These are phyloP conservation scores for Strigamia crassipes DNA, from an alignment of 2,888 invertebrate species.

Conservation along the genomic window DNA sequence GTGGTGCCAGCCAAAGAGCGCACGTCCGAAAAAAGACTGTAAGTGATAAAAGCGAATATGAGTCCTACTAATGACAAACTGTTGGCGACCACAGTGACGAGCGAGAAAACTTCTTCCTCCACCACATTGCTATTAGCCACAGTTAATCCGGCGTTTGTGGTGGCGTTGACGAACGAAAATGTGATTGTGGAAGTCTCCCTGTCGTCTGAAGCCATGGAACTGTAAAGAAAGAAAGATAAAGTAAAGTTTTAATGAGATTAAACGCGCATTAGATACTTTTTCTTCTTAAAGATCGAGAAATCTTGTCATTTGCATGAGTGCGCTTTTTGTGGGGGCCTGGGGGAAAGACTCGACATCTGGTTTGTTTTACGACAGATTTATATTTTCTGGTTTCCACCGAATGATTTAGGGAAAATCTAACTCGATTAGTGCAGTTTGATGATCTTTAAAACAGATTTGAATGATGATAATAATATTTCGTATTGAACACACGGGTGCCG, in stretches of 20 bases:
- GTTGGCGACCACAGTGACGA: slow-evolving; percentile 69
- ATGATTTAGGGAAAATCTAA: too few relatives aligned
- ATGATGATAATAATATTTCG: background rate
- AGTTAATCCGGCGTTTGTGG: background rate
- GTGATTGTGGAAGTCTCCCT: background rate
- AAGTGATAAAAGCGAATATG: slow-evolving; percentile 72
- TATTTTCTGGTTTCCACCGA: too few relatives aligned
- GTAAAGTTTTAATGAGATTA: background rate
- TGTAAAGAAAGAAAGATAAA: background rate
- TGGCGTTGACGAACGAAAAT: background rate
- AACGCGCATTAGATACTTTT: background rate
- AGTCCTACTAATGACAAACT: slow-evolving; percentile 70
- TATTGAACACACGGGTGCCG: background rate
- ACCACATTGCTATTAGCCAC: background rate
- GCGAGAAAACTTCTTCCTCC: slow-evolving; percentile 68
- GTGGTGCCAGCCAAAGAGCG: slow-evolving; percentile 70
- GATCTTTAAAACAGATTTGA: background rate
- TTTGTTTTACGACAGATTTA: too few relatives aligned
- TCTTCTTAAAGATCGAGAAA: too few relatives aligned
- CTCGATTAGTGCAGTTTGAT: too few relatives aligned
- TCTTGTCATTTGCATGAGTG: too few relatives aligned
- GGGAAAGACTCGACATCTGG: too few relatives aligned
- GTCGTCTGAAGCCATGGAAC: background rate
- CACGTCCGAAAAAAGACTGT: slow-evolving; percentile 71
- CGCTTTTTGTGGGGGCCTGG: too few relatives aligned